Conservation (phyloP, 2,888 invertebrate genomes). For the Plusia festucae region DNA sequence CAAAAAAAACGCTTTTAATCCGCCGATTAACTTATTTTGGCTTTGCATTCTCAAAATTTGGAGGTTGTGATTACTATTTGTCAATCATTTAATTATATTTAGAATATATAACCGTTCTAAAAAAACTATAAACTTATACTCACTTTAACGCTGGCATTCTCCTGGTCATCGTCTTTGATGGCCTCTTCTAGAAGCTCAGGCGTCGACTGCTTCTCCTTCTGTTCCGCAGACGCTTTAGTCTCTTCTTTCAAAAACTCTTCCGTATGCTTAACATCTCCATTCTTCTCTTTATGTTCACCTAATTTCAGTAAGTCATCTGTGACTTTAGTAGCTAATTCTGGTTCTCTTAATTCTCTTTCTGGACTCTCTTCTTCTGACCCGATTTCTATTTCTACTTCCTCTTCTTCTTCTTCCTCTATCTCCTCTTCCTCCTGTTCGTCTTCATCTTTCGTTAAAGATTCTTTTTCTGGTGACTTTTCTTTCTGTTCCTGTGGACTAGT, state of each 20-base stretch:
- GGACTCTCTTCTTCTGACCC: conserved; percentile 37
- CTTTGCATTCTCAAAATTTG: too few species aligned
- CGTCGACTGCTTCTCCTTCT: conserved; percentile 71
- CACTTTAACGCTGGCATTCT: conserved; percentile 83
- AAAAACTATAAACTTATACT: conserved; percentile 43
- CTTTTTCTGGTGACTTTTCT: conserved; percentile 35
- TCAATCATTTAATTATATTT: too few species aligned
- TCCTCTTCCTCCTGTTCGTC: conserved; percentile 36
- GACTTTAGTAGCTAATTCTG: conserved; percentile 47
- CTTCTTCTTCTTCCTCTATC: conserved; percentile 42
- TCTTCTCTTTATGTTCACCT: conserved; percentile 62
- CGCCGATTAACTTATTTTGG: too few species aligned
- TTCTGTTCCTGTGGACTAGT: conserved; percentile 30
- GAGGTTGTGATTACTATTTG: too few species aligned
- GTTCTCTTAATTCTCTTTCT: conserved; percentile 44
- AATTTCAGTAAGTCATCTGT: conserved; percentile 60
- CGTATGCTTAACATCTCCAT: conserved; percentile 68
- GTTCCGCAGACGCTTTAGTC: conserved; percentile 60
- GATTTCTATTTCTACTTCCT: conserved; percentile 36
- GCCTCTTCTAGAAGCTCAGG: conserved; percentile 81
- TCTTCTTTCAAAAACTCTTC: conserved; percentile 76
- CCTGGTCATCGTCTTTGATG: conserved; percentile 71
- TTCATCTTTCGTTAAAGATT: conserved; percentile 6
- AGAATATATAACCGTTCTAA: background rate
- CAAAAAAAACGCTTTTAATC: too few species aligned